Base-by-base conservation (phyloP, 2,113 vertebrate genomes). In the Mesembrinibis cayennensis region DNA sequence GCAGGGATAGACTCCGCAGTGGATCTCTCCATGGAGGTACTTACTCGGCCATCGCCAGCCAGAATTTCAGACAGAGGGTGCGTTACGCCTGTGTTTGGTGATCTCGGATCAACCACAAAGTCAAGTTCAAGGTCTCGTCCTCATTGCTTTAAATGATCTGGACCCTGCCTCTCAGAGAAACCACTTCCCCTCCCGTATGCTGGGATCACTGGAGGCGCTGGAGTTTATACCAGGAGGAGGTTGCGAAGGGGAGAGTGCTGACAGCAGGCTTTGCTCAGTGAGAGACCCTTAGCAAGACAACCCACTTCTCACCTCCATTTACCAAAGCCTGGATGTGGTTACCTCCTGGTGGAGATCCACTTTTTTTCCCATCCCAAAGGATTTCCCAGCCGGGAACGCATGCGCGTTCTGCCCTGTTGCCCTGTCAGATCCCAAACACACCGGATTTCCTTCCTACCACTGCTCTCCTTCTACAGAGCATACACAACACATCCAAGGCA, bases 241-340 rank as follows among this genome's bases (percentile, higher is more conserved):
- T 7, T 72, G 78, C 6, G 3, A 44, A 67, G 59, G 82, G 71
- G 23, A 49, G 15, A 53, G 87, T 82, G 93, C 91, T 96, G 96
- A 95, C 95, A 97, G 93, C 91, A 29, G 77, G 61, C 94, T 97
- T 87, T 93, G 94, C 86, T 92, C 20, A 0, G 32, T 6, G 50
- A 97, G 88, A 93, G 90, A 63, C 82, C 81, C 53, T 89, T 18
- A 73, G 85, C 30, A 16, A 61, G 77, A 84, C 92, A 83, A 62
- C 52, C 53, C 23, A 52, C 78, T 86, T 88, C 84, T 95, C 91
- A 88, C 91, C 62, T 90, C 87, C 84, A 34, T 47, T 62, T 5
- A 88, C 93, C 89, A 93, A 82, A 87, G 87, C 78, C 73, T 14
- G 81, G 25, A 58, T 58, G 44, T 62, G 77, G 89, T 88, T 56